phyloP scores from a whole-genome alignment of 2,113 vertebrate genomes.

The Calyptomena viridis region DNA sequence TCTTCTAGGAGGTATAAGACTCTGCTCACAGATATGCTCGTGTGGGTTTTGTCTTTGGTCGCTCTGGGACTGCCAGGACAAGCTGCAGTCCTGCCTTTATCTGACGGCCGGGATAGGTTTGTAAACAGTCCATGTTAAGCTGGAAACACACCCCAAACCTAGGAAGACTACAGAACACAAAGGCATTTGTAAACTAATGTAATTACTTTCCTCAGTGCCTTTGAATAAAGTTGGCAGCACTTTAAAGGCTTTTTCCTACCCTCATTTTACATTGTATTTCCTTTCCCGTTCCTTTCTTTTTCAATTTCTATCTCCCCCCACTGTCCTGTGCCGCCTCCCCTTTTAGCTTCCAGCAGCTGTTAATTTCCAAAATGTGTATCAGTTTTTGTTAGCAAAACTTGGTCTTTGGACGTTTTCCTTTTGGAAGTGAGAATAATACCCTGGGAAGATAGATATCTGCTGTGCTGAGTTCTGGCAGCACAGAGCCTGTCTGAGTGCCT shows the following conservation, averaged over 20 bases:
- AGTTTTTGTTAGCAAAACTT: background rate
- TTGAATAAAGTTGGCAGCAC: constrained; percentile 55
- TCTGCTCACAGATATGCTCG: background rate
- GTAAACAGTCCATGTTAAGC: constrained; percentile 31
- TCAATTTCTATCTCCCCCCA: background rate
- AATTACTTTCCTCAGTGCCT: constrained; percentile 64
- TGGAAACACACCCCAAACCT: constrained; percentile 25
- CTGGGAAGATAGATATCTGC: background rate
- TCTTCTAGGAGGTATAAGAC: background rate
- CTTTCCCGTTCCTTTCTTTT: constrained; percentile 34
- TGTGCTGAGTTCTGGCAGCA: background rate
- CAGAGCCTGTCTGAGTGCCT: fast-evolving
- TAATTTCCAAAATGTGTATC: background rate
- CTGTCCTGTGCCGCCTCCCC: background rate
- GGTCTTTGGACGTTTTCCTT: background rate
- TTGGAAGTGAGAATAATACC: background rate
- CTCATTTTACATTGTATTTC: constrained; percentile 39
- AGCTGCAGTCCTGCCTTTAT: constrained; percentile 13
- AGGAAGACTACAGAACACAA: constrained; percentile 36
- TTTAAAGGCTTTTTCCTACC: constrained; percentile 58
- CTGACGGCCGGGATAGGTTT: background rate
- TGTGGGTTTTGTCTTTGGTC: background rate
- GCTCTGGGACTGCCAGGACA: background rate
- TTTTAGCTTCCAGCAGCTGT: constrained; percentile 13
- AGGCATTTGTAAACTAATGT: constrained; percentile 44